Percentiles rank a stretch among this genome's conserved stretches.
These are phyloP conservation scores for Cepaea nemoralis DNA, from an alignment of 1,140 invertebrate species.

Conservation along the genomic window DNA sequence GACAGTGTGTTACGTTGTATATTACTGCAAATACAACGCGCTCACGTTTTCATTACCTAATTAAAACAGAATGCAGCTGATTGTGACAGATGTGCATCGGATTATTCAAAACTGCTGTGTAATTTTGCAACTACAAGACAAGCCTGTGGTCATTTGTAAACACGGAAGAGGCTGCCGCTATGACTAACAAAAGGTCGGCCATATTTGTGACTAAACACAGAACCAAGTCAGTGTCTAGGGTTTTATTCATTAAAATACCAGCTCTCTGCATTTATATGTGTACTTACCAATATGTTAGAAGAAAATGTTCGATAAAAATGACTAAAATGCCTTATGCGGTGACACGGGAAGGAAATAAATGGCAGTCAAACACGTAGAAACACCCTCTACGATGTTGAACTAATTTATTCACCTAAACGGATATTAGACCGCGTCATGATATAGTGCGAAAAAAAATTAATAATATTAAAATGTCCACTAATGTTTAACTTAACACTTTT, in stretches of 20 bases:
- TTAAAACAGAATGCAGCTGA: too few relatives aligned
- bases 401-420: conserved; percentile 7
- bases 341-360: neutral
- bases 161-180: conserved; percentile 12
- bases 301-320: neutral
- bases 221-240: neutral
- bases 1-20: too few relatives aligned
- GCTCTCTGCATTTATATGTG: neutral
- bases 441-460: neutral
- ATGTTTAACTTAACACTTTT: neutral
- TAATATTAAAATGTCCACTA: neutral
- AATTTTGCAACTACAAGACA: neutral
- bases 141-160: conserved; percentile 4
- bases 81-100: too few relatives aligned
- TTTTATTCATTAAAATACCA: neutral
- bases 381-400: conserved; percentile 12
- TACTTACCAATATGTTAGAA: neutral
- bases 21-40: too few relatives aligned
- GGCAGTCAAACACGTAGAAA: neutral
- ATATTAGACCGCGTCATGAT: neutral
- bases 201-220: neutral
- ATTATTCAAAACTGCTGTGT: neutral
- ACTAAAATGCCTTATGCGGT: neutral
- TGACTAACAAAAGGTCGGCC: conserved; percentile 8
- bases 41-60: too few relatives aligned